A percentile compares a stretch with the other conserved stretches of the same genome.
These are phyloP conservation scores for Tyrophagus putrescentiae DNA, from an alignment of 1,140 invertebrate species.

Conservation along the genomic window DNA sequence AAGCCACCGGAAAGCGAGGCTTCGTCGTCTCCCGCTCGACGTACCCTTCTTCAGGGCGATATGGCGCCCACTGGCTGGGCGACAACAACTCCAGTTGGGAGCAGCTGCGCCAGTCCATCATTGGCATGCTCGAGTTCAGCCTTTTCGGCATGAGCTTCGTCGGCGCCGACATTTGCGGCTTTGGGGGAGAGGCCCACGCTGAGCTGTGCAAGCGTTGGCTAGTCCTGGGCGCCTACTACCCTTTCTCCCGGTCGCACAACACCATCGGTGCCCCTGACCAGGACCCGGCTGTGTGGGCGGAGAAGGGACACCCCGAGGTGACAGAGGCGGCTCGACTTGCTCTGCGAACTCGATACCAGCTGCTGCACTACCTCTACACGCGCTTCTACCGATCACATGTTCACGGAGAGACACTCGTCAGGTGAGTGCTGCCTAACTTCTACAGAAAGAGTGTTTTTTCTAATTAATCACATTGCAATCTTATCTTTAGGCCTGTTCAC, in stretches of 20 bases:
- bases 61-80: slow-evolving; percentile 43
- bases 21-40: slow-evolving; percentile 40
- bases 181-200: slow-evolving; percentile 32
- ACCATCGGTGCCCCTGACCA: slow-evolving; percentile 43
- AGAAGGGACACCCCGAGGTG: slow-evolving; percentile 29
- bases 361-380: slow-evolving; percentile 57
- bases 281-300: slow-evolving; percentile 39
- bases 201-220: slow-evolving; percentile 60
- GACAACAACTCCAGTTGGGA: slow-evolving; percentile 38
- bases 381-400: slow-evolving; percentile 32
- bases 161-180: slow-evolving; percentile 30
- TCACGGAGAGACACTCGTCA: slow-evolving; percentile 33
- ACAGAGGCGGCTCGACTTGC: slow-evolving; percentile 47
- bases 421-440: too few species aligned
- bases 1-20: slow-evolving; percentile 43
- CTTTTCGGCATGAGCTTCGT: slow-evolving; percentile 47
- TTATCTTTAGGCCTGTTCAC: too few species aligned
- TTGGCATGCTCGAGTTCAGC: slow-evolving; percentile 51
- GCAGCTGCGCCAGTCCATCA: slow-evolving; percentile 35
- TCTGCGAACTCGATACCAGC: slow-evolving; percentile 48
- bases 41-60: slow-evolving; percentile 40
- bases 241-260: slow-evolving; percentile 70
- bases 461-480: too few species aligned
- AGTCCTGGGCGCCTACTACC: slow-evolving; percentile 44
- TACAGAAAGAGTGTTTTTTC: too few species aligned